These are phyloP conservation scores for Mastomys natalensis DNA, from an alignment of 2,113 vertebrate species.

Conservation along the genomic window DNA sequence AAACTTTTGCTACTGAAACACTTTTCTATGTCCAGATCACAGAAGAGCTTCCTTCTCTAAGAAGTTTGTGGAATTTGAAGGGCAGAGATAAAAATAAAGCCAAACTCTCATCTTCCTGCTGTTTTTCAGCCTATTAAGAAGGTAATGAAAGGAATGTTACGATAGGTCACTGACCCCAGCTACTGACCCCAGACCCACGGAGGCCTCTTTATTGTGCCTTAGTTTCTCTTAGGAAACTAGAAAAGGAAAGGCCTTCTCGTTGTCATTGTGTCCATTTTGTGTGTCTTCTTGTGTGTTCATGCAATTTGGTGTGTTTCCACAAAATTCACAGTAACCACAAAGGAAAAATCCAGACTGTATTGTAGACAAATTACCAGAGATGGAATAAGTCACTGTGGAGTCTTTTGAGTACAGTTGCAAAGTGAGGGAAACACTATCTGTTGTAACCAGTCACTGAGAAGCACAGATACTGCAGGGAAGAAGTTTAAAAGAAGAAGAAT, in stretches of 20 bases:
- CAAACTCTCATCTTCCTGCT: conserved; percentile 50
- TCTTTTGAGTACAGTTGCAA: neutral
- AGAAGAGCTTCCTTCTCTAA: conserved; percentile 51
- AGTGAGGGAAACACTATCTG: neutral
- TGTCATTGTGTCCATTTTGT: neutral
- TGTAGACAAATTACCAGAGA: conserved; percentile 15
- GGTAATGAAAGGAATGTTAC: neutral
- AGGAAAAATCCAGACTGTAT: neutral
- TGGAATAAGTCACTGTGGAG: neutral
- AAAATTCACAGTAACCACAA: conserved; percentile 37
- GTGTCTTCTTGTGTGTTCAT: conserved; percentile 17
- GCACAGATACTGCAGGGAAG: neutral
- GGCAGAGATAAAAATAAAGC: conserved; percentile 55
- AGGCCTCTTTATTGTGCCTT: conserved; percentile 26
- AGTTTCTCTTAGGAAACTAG: conserved; percentile 44
- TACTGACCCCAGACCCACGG: neutral
- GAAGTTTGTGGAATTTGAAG: neutral
- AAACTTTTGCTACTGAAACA: conserved; percentile 3
- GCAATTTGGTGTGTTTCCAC: conserved; percentile 28
- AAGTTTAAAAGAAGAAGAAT: neutral
- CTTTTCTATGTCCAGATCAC: neutral
- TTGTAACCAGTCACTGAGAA: neutral
- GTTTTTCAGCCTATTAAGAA: conserved; percentile 31
- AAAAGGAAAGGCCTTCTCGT: neutral
- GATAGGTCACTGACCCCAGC: neutral